Conservation (phyloP, 2,888 invertebrate genomes). For the Gibbula magus region DNA sequence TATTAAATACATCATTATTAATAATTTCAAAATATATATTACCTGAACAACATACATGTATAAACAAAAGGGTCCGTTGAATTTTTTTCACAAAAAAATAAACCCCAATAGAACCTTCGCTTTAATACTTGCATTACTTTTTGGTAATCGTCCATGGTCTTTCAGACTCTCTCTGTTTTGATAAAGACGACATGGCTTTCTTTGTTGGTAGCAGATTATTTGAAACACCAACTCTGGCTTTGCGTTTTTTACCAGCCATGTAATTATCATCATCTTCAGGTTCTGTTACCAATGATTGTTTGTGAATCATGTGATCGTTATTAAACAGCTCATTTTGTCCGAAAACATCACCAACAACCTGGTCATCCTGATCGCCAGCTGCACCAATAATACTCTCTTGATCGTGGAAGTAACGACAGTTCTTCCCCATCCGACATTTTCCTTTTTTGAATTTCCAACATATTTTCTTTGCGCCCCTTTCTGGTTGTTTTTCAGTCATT, state of each 20-base stretch:
- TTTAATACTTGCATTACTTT: background rate
- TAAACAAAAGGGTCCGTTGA: background rate
- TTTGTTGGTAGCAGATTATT: slow-evolving; percentile 88
- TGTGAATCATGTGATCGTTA: slow-evolving; percentile 28
- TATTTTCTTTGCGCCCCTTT: slow-evolving; percentile 85
- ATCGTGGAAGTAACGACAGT: slow-evolving; percentile 91
- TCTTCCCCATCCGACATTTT: slow-evolving; percentile 91
- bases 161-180: slow-evolving; percentile 61
- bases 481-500: slow-evolving; percentile 81
- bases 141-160: slow-evolving; percentile 69
- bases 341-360: background rate
- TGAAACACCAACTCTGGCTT: slow-evolving; percentile 86
- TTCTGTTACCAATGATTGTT: slow-evolving; percentile 32
- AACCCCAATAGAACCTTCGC: background rate
- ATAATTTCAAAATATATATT: background rate
- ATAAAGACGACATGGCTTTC: slow-evolving; percentile 83
- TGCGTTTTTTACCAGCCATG: slow-evolving; percentile 78
- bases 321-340: slow-evolving; percentile 27
- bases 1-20: background rate
- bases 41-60: background rate
- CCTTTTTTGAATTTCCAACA: slow-evolving; percentile 96
- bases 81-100: background rate
- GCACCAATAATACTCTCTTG: slow-evolving; percentile 30
- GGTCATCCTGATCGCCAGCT: background rate
- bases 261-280: slow-evolving; percentile 69